These are phyloP conservation scores for Crypturellus tataupa DNA, from an alignment of 2,797 vertebrate genomes.

Conservation along the genomic window DNA sequence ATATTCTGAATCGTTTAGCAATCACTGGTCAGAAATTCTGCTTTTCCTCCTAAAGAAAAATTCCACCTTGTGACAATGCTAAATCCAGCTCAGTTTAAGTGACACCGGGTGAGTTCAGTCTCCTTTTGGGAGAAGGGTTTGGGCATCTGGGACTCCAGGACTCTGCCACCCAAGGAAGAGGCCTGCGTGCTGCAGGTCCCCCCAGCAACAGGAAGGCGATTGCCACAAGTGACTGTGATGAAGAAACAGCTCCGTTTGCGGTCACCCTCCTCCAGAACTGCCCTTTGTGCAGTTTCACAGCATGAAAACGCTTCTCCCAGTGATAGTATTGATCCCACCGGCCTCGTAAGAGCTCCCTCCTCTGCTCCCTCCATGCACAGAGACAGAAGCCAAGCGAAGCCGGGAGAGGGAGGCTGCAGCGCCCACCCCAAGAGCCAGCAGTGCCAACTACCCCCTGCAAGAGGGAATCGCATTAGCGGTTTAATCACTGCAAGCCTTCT, in stretches of 20 bases:
- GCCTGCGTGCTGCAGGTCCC: not conserved
- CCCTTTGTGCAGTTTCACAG: not conserved
- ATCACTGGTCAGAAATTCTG: not conserved
- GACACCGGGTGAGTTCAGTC: not conserved
- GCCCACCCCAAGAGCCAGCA: not conserved
- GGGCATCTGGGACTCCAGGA: not conserved
- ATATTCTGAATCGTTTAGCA: constrained; percentile 56
- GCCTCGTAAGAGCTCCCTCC: not conserved
- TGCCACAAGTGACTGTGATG: not conserved
- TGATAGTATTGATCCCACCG: not conserved
- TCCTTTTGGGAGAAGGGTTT: not conserved
- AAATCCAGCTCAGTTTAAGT: constrained; percentile 37
- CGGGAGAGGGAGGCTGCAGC: not conserved
- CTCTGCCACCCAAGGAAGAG: constrained; percentile 8
- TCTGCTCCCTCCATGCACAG: not conserved
- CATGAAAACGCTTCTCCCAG: not conserved
- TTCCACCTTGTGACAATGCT: not conserved
- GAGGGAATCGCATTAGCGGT: not conserved
- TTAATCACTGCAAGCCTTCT: not conserved
- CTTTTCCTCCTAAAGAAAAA: constrained; percentile 43
- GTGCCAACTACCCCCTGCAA: not conserved
- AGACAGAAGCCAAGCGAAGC: too few species aligned
- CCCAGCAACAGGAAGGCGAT: not conserved
- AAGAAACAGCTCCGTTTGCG: not conserved
- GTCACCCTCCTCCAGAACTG: not conserved